Evolutionary conservation across 2,113 vertebrate species (phyloP), one percentile per base, ranked within the genome.

Genomic region (Oreochromis spilurus): DNA sequence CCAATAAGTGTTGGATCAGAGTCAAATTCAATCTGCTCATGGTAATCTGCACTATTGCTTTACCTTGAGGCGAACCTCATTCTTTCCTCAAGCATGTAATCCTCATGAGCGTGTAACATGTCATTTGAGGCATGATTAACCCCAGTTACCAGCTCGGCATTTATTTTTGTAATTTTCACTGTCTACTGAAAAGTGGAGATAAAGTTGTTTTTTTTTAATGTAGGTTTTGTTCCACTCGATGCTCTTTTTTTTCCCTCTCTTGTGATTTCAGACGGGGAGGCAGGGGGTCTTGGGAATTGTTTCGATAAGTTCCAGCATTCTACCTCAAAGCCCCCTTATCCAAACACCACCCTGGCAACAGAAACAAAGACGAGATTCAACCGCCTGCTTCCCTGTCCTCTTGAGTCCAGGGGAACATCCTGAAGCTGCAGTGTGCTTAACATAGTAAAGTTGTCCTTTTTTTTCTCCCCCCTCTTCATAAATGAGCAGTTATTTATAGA

Each of bases 301-400:
- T 96, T 89, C 89, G 78, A 93, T 93, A 94, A 92, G 91, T 90
- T 89, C 89, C 81, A 58, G 60, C 89, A 79, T 91, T 92, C 62
- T 90, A 83, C 91, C 93, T 90, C 92, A 91, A 94, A 95, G 85
- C 92, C 70, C 86, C 50, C 87, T 94, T 94, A 91, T 94, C 91
- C 93, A 96, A 95, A 96, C 91, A 94, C 84, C 60, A 72, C 55
- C 60, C 85, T 93, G 93, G 94, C 94, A 94, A 91, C 88, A 85
- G 94, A 93, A 94, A 96, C 93, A 95, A 96, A 95, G 94, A 94
- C 53, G 79, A 86, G 91, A 95, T 96, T 96, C 89, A 95, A 43
- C 78, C 13, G 79, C 78, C 81, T 87, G 81, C 87, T 84, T 81
- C 86, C 80, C 84, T 85, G 85, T 92, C 89, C 88, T 65, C 83